A percentile compares a stretch with the other conserved stretches of the same genome.
These are phyloP conservation scores for Euwallacea similis DNA, from an alignment of 1,140 invertebrate species.

Conservation along the genomic window DNA sequence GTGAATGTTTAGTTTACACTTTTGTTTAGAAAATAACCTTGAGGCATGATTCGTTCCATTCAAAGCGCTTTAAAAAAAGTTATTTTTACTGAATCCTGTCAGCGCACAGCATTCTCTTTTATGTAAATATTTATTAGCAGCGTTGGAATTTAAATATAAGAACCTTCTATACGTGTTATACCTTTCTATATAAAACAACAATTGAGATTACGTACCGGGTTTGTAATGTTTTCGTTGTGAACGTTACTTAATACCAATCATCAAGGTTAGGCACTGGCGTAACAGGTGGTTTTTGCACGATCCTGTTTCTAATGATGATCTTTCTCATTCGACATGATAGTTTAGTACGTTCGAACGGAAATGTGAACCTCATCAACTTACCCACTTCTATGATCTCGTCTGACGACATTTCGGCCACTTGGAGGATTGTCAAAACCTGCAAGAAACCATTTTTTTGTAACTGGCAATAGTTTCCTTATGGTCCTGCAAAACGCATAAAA, in stretches of 20 bases:
- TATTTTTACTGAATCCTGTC: constrained; percentile 45
- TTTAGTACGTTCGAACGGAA: neutral
- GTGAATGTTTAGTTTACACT: constrained; percentile 47
- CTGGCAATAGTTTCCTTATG: too few species aligned
- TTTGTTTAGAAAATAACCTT: constrained; percentile 49
- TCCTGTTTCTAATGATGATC: constrained; percentile 20
- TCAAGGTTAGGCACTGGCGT: constrained; percentile 42
- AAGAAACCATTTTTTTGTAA: too few species aligned
- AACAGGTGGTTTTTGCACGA: constrained; percentile 23
- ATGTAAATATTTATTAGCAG: constrained; percentile 46
- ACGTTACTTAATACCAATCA: constrained; percentile 43
- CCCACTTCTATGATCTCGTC: too few species aligned
- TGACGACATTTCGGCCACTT: too few species aligned
- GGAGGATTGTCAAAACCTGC: too few species aligned
- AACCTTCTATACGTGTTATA: constrained; percentile 42
- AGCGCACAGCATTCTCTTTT: constrained; percentile 42
- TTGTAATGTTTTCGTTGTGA: constrained; percentile 41
- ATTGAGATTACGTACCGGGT: constrained; percentile 35
- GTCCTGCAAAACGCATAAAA: too few species aligned
- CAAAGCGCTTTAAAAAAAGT: constrained; percentile 40
- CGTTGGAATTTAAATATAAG: constrained; percentile 42
- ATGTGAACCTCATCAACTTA: neutral
- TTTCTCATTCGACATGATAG: constrained; percentile 11
- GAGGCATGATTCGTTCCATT: constrained; percentile 44
- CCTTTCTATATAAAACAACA: constrained; percentile 44